Base-by-base conservation (phyloP, 2,888 invertebrate genomes). In the Suillia variegata region DNA sequence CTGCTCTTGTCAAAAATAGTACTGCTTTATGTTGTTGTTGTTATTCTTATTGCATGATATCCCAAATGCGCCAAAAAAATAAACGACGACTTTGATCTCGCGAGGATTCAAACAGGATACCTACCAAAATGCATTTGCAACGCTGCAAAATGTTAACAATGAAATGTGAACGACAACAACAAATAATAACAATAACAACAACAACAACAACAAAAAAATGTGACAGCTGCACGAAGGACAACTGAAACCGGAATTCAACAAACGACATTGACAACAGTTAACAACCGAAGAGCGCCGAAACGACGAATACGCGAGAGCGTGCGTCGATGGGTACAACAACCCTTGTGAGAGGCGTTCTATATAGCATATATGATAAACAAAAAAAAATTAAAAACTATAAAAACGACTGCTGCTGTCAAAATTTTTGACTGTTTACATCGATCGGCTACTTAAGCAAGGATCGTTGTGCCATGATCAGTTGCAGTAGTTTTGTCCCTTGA, bases 121-220 rank as follows among this genome's bases (percentile, higher is more conserved):
- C n/a, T n/a, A n/a, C n/a, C n/a, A n/a, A 72, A 75, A 70, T 74
- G 72, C 72, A 71, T 73, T 73, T 69, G 63, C 67, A 75, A 66
- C 61, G 73, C 62, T 64, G 59, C 65, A 65, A 67, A 70, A 62
- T 21, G 57, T 61, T 55, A 58, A 56, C 38, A 56, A 58, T 61
- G 34, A 50, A 60, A 56, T 56, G 57, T 59, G 66, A 65, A 62
- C 60, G 60, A 62, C 60, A n/a, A 61, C 20, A 59, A 51, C 59
- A 4, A 38, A 2, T 48, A n/a, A 47, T 17, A 2, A 26, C 20
- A 31, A 47, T 26, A 17, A 54, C 26, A n/a, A n/a, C n/a, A 20
- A 42, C 22, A 24, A 42, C 45, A 45, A 26, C 54, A 54, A 49
- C 48, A 38, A 38, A 38, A 20, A 57, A 38, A 49, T 45, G 62